Percentiles rank a stretch among this genome's conserved stretches.
phyloP scores from a whole-genome alignment of 2,888 invertebrate species.

The Synanthedon formicaeformis region DNA sequence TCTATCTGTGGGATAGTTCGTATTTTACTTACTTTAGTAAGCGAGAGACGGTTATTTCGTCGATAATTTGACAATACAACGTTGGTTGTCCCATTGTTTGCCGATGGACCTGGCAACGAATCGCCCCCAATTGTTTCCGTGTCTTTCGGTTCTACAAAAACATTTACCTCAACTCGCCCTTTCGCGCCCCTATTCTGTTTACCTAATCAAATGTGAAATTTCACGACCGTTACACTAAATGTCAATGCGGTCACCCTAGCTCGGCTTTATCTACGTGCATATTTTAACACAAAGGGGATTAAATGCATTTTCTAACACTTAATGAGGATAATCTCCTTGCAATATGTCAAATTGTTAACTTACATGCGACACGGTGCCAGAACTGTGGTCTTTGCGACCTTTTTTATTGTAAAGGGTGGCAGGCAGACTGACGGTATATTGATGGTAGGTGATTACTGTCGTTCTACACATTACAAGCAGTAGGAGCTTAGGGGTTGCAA shows the following conservation, averaged over 20 bases:
- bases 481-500: too few species aligned
- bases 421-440: too few species aligned
- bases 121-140: background rate
- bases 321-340: conserved; percentile 50
- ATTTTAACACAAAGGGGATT: conserved; percentile 34
- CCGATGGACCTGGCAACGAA: background rate
- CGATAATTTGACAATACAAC: too few species aligned
- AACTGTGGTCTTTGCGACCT: too few species aligned
- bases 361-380: conserved; percentile 20
- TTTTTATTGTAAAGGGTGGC: too few species aligned
- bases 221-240: background rate
- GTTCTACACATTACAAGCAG: too few species aligned
- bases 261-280: background rate
- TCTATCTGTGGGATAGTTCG: too few species aligned
- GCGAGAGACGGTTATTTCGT: too few species aligned
- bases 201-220: conserved; percentile 1
- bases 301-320: conserved; percentile 38
- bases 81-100: too few species aligned
- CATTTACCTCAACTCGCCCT: background rate
- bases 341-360: conserved; percentile 38
- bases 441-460: too few species aligned
- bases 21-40: too few species aligned
- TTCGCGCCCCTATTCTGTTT: background rate
- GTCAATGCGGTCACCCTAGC: background rate
- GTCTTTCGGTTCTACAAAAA: background rate